Evolutionary conservation across 2,888 invertebrate species (phyloP), one percentile per base, ranked within the genome.

Genomic region (Mamestra brassicae): DNA sequence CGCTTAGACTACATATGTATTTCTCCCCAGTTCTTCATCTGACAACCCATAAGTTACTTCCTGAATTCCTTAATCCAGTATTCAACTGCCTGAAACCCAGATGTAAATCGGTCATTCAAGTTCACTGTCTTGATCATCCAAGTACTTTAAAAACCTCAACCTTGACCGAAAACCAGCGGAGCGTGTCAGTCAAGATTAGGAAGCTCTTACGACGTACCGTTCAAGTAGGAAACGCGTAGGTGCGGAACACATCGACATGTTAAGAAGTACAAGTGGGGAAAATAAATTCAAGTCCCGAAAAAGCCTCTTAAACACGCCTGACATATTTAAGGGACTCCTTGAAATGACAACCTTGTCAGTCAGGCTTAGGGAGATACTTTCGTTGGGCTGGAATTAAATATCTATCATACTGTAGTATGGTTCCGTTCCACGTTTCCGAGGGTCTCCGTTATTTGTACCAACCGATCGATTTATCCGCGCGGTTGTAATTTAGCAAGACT

Each of bases 171-270:
- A 65, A 61, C 54, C 47, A 50, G 36, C 54, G 61, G 17, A 58
- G 80, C 67, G 65, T 61, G 71, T 81, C 85, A 81, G 71, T 85
- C 85, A 81, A 85, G 85, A 85, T 82, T 70, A 84, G 66, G 76
- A 84, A 70, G 71, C 85, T 80, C 55, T 84, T 69, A 63, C 55
- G 50, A 66, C 72, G 81, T 80, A 57, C 52, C 68, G 54, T 60
- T 82, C 69, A 62, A 82, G 81, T 55, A 61, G 75, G 80, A 70
- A 61, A 70, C 60, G 71, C 85, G 76, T 66, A 66, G 76, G 85
- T 54, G 84, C 75, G 81, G 75, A 67, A 80, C 85, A 69, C 62
- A 84, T 74, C 62, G 69, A 47, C 66, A 66, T 58, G 54, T 60
- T 69, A 62, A 47, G 42, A 55, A 65, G 64, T 55, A 73, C 72